Evolutionary conservation across 2,797 vertebrate species (phyloP).

Genomic region (Chrysocyon brachyurus): DNA sequence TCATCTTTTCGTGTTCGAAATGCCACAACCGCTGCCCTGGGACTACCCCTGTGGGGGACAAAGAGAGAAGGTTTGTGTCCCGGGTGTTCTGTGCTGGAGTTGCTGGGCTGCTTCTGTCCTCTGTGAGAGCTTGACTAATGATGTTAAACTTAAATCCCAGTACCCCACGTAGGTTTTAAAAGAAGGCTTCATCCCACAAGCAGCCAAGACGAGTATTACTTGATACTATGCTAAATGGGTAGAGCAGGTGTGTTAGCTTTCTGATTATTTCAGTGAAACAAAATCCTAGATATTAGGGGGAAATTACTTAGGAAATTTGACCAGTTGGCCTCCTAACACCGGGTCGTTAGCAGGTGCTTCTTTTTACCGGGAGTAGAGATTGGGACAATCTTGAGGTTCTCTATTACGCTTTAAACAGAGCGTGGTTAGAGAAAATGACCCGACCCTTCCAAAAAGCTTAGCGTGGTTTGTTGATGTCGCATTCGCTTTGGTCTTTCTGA

Average conservation of each 20-base stretch:
- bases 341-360: neutral
- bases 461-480: neutral
- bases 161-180: neutral
- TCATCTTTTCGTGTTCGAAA: neutral
- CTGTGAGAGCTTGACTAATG: neutral
- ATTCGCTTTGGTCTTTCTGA: slow-evolving; percentile 29
- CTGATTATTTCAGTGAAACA: neutral
- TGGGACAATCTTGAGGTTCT: neutral
- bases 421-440: neutral
- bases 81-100: too few species aligned
- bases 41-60: neutral
- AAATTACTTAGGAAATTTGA: neutral
- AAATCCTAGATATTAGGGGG: neutral
- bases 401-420: neutral
- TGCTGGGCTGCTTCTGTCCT: neutral
- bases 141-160: neutral
- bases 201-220: neutral
- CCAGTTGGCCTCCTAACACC: neutral
- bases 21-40: neutral
- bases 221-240: neutral
- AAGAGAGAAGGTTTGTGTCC: neutral
- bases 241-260: neutral
- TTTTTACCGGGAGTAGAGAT: neutral
- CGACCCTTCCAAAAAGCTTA: neutral
- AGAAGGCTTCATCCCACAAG: neutral